phyloP scores from a whole-genome alignment of 2,797 vertebrate genomes.

The Mus minutoides region DNA sequence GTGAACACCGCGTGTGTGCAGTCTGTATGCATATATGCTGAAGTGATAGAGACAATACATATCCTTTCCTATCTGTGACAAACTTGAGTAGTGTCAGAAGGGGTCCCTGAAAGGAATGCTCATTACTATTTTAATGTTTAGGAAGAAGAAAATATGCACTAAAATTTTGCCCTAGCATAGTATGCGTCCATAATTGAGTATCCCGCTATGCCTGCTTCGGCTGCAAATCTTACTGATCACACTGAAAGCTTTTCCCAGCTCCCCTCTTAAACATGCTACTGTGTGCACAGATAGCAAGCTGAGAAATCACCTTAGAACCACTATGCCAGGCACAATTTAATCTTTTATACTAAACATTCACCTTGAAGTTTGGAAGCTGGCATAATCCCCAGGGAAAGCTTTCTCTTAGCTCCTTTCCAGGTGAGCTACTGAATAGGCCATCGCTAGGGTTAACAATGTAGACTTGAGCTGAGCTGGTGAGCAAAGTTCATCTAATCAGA shows the following conservation, averaged over 20 bases:
- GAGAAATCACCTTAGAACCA: not conserved
- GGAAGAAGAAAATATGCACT: slow-evolving; percentile 37
- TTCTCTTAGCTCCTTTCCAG: slow-evolving; percentile 54
- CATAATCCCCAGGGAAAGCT: not conserved
- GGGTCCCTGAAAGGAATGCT: slow-evolving; percentile 13
- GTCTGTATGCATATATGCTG: not conserved
- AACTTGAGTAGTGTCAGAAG: not conserved
- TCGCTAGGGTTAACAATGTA: not conserved
- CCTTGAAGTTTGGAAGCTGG: slow-evolving; percentile 44
- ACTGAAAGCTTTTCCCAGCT: not conserved
- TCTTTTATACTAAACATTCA: slow-evolving; percentile 61
- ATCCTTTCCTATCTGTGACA: slow-evolving; percentile 1
- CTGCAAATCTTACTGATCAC: not conserved
- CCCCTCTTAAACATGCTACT: not conserved
- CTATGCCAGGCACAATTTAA: slow-evolving; percentile 12
- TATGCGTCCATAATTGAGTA: slow-evolving; percentile 18
- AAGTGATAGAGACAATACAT: not conserved
- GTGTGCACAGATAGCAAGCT: not conserved
- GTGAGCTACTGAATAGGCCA: slow-evolving; percentile 41
- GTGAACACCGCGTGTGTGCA: not conserved
- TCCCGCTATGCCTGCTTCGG: not conserved
- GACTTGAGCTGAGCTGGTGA: slow-evolving; percentile 22
- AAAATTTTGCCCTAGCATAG: slow-evolving; percentile 17
- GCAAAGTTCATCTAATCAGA: slow-evolving; percentile 29
- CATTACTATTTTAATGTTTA: slow-evolving; percentile 48